These are phyloP conservation scores for Blera fallax DNA, from an alignment of 2,888 invertebrate species.

Conservation along the genomic window DNA sequence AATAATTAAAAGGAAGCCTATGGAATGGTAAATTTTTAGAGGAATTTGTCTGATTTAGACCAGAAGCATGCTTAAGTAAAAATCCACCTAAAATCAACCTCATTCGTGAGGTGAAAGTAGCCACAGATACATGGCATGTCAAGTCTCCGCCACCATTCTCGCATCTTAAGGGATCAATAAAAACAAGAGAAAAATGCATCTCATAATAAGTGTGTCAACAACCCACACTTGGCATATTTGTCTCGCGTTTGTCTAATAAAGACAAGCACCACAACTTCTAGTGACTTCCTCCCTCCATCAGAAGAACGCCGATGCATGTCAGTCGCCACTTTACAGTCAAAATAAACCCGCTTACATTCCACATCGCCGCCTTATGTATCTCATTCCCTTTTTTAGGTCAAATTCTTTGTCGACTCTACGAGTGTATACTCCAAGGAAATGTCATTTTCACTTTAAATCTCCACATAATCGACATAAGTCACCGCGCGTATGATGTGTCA, in stretches of 20 bases:
- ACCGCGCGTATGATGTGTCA: constrained; percentile 44
- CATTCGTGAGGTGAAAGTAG: background rate
- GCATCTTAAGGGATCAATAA: constrained; percentile 11
- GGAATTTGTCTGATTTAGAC: too few relatives aligned
- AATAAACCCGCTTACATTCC: constrained; percentile 18
- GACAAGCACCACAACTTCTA: constrained; percentile 26
- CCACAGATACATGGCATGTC: background rate
- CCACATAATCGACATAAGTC: constrained; percentile 25
- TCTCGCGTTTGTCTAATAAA: constrained; percentile 63
- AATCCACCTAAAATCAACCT: background rate
- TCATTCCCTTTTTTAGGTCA: constrained; percentile 65
- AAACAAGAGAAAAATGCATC: constrained; percentile 28
- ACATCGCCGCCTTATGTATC: constrained; percentile 3
- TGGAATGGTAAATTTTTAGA: too few relatives aligned
- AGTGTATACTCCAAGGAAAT: constrained; percentile 24
- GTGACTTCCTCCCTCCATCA: constrained; percentile 24
- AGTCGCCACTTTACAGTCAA: constrained; percentile 22
- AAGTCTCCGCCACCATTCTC: background rate
- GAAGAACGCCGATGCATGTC: constrained; percentile 32
- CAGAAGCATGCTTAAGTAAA: background rate
- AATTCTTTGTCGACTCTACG: constrained; percentile 4
- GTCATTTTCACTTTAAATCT: constrained; percentile 33
- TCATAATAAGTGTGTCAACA: constrained; percentile 65
- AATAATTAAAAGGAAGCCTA: too few relatives aligned
- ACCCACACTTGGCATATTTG: constrained; percentile 56